Evolutionary conservation across 2,888 invertebrate genomes (phyloP).

Genomic region (Dryocosmus kuriphilus): DNA sequence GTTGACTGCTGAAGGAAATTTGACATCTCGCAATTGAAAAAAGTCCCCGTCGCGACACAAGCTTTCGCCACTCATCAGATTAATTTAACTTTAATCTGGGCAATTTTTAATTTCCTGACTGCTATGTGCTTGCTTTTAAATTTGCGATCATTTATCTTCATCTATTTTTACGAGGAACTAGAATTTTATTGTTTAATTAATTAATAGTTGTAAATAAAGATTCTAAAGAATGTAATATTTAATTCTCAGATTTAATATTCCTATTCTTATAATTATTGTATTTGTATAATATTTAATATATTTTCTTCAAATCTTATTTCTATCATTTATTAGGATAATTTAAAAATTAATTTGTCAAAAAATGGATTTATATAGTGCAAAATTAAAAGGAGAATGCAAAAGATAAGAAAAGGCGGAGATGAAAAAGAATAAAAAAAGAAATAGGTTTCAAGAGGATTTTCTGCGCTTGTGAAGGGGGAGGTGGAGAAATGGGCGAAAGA

Average conservation of each 20-base stretch:
- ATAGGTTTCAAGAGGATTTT: background rate
- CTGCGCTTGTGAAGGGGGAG: background rate
- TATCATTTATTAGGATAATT: no score
- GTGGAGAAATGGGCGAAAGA: no score
- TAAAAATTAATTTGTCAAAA: no score
- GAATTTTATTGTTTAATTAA: no score
- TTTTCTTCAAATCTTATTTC: no score
- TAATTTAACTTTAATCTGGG: background rate
- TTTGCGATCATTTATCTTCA: background rate
- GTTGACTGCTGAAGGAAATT: constrained; percentile 1
- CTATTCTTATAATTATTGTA: background rate
- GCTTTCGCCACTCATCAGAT: background rate
- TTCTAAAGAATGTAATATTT: background rate
- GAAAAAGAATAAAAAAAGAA: background rate
- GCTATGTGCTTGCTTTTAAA: background rate
- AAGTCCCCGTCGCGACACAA: background rate
- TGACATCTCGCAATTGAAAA: background rate
- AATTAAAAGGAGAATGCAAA: background rate
- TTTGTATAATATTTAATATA: no score
- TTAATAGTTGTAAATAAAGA: no score
- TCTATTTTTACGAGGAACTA: background rate
- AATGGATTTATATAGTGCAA: no score
- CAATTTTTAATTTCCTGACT: background rate
- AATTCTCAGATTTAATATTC: background rate
- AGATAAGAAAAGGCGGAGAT: background rate